Percentiles rank a stretch among this genome's conserved stretches.
Conservation (phyloP, 2,797 vertebrate species). For the Tenualosa thibaudeaui region DNA sequence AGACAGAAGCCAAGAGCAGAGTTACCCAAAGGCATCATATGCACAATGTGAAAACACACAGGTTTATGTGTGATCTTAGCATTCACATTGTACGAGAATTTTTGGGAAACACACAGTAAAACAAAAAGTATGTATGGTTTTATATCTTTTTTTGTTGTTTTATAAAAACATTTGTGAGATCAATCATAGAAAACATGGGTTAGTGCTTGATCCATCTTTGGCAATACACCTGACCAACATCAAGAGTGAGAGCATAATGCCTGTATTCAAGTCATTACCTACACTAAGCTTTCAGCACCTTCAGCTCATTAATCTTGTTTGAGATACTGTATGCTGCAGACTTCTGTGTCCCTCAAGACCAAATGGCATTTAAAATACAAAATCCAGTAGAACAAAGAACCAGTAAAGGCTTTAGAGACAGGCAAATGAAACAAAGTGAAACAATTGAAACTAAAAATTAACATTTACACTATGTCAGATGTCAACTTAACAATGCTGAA, state of each 20-base stretch:
- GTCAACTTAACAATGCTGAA: background rate
- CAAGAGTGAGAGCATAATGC: constrained; percentile 45
- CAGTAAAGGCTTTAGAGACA: background rate
- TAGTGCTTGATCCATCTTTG: no score
- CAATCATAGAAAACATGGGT: no score
- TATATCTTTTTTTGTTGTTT: no score
- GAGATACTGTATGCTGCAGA: constrained; percentile 7
- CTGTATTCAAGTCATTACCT: constrained; percentile 46
- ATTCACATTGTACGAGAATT: no score
- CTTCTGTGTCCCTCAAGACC: constrained; percentile 24
- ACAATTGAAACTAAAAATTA: background rate
- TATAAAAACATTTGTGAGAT: no score
- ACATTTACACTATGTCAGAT: background rate
- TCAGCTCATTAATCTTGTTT: constrained; percentile 49
- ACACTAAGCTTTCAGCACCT: constrained; percentile 29
- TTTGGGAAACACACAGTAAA: no score
- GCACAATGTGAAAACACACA: no score
- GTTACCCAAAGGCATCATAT: no score
- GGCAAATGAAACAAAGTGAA: background rate
- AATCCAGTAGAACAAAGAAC: background rate
- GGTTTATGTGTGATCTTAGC: no score
- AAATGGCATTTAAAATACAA: constrained; percentile 32
- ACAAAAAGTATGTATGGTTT: no score
- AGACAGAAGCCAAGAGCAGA: background rate
- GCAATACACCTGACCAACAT: background rate